Conservation (phyloP, 2,797 vertebrate genomes). For the Phalanger gymnotis region DNA sequence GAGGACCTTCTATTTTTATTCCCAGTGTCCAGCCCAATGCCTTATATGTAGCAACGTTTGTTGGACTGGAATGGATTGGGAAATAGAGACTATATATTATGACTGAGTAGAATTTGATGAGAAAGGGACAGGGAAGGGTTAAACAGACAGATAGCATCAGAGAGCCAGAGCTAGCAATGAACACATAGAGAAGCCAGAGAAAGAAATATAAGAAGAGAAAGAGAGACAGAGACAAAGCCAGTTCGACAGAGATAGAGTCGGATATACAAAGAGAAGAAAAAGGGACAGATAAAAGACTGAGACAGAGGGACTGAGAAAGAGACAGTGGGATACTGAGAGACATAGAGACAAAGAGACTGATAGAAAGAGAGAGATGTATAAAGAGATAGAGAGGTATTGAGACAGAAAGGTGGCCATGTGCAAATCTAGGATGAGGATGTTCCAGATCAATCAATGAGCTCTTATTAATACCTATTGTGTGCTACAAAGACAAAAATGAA, state of each 20-base stretch:
- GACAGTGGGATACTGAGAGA: not conserved
- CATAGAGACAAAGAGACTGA: not conserved
- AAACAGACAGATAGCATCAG: not conserved
- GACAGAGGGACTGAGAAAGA: not conserved
- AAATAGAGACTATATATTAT: not conserved
- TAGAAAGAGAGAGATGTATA: not conserved
- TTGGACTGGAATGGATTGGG: not conserved
- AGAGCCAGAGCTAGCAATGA: not conserved
- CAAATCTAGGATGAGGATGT: not conserved
- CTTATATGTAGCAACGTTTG: not conserved
- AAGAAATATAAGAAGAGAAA: not conserved
- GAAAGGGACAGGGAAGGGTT: not conserved
- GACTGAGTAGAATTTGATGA: not conserved
- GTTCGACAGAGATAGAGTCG: not conserved
- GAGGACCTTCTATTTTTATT: not conserved
- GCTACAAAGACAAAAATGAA: not conserved
- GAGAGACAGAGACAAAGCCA: not conserved
- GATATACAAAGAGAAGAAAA: not conserved
- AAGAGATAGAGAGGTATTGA: not conserved
- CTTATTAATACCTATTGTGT: not conserved
- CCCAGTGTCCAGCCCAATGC: not conserved
- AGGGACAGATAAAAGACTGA: not conserved
- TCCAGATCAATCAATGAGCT: not conserved
- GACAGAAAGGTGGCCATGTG: not conserved
- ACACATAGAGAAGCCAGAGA: not conserved